A percentile compares a stretch with the other conserved stretches of the same genome.
Evolutionary conservation across 2,797 vertebrate genomes (phyloP).

Genomic region (Pangasius macronema): DNA sequence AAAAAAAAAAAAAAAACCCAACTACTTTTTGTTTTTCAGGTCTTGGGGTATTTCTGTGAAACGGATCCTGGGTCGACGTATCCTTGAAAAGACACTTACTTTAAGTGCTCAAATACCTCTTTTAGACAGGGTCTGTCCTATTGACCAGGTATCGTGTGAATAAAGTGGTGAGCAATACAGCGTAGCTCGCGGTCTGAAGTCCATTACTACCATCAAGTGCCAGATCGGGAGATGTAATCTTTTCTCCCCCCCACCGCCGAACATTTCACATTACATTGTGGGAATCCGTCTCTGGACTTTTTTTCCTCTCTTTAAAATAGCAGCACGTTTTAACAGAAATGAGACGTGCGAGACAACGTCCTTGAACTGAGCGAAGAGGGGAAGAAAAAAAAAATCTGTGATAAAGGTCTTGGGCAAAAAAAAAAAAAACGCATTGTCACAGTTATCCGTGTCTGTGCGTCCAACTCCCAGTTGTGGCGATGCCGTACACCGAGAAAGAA

Average conservation of each 20-base stretch:
- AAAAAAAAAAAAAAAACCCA: background rate
- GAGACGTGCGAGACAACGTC: background rate
- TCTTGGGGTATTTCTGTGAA: background rate
- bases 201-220: background rate
- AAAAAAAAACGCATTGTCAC: too few species aligned
- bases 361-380: background rate
- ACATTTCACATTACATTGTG: conserved; percentile 6
- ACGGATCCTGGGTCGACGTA: conserved; percentile 24
- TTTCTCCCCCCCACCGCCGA: background rate
- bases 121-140: too few species aligned
- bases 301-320: background rate
- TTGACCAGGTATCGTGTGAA: too few species aligned
- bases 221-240: background rate
- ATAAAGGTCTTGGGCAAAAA: conserved; percentile 33
- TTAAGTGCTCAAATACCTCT: conserved; percentile 39
- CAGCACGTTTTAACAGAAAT: background rate
- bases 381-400: conserved; percentile 5
- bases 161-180: too few species aligned
- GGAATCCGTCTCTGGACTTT: background rate
- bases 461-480: too few species aligned
- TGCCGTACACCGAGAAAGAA: too few species aligned
- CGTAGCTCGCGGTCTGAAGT: background rate
- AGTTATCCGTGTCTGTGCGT: too few species aligned
- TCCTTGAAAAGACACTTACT: conserved; percentile 19
- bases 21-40: conserved; percentile 16